phyloP scores from a whole-genome alignment of 2,113 vertebrate genomes.

The Cromileptes altivelis region DNA sequence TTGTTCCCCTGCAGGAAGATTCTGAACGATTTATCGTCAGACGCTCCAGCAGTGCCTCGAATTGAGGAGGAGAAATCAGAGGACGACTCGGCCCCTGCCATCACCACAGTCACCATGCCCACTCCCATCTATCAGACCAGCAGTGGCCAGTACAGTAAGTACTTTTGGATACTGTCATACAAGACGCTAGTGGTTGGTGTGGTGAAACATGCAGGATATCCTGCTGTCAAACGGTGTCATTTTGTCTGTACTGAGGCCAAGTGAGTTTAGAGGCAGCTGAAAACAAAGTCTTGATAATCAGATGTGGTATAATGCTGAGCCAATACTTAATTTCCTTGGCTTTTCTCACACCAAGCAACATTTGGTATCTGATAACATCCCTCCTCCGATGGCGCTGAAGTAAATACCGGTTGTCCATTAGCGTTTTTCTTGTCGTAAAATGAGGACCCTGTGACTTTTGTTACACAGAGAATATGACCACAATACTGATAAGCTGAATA shows the following conservation, averaged over 20 bases:
- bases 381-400: not conserved
- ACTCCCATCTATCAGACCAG: slow-evolving; percentile 99
- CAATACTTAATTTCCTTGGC: no score
- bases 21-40: slow-evolving; percentile 97
- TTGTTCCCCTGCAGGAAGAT: slow-evolving; percentile 90
- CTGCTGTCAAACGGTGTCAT: not conserved
- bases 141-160: slow-evolving; percentile 98
- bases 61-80: slow-evolving; percentile 99
- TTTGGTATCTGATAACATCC: no score
- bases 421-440: no score
- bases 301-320: not conserved
- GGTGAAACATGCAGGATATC: not conserved
- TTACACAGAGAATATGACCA: no score
- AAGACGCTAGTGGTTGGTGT: not conserved
- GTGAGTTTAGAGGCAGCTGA: no score
- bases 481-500: no score
- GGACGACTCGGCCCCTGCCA: slow-evolving; percentile 94
- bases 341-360: not conserved
- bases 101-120: slow-evolving; percentile 98
- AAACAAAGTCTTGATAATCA: not conserved
- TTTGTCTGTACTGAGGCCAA: not conserved
- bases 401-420: no score
- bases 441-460: no score
- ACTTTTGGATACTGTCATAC: not conserved
- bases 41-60: slow-evolving; percentile 94